These are phyloP conservation scores for Melanaphis sacchari DNA, from an alignment of 1,140 invertebrate genomes.

Conservation along the genomic window DNA sequence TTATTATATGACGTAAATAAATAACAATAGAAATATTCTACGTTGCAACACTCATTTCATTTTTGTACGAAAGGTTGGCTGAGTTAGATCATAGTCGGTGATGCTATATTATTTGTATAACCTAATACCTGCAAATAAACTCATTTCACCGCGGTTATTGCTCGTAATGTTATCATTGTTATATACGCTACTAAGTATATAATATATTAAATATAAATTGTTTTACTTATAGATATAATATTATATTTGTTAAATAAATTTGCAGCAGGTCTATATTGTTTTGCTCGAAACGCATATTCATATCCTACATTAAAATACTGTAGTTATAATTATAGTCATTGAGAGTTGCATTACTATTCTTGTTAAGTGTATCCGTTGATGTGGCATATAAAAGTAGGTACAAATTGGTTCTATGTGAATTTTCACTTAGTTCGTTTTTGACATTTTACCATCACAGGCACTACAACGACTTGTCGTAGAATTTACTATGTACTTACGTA, in stretches of 20 bases:
- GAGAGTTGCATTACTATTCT: background rate
- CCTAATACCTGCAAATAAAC: background rate
- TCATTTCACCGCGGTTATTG: background rate
- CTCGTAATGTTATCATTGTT: background rate
- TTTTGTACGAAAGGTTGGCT: background rate
- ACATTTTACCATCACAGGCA: background rate
- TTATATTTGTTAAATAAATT: no score
- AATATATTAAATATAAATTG: no score
- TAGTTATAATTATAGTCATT: background rate
- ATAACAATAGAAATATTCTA: slow-evolving; percentile 1
- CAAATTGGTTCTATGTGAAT: background rate
- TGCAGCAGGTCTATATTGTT: no score
- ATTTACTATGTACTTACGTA: background rate
- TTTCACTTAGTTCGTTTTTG: background rate
- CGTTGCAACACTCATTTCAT: background rate
- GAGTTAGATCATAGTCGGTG: background rate
- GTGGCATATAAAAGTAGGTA: background rate
- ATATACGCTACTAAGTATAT: background rate
- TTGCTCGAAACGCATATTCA: no score
- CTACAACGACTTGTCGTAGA: background rate
- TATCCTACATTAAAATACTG: no score
- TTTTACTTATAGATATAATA: no score
- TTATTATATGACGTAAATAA: background rate
- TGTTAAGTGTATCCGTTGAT: background rate
- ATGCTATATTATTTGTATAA: background rate